Conservation (phyloP, 1,140 invertebrate species). For the Lanistes nyassanus region DNA sequence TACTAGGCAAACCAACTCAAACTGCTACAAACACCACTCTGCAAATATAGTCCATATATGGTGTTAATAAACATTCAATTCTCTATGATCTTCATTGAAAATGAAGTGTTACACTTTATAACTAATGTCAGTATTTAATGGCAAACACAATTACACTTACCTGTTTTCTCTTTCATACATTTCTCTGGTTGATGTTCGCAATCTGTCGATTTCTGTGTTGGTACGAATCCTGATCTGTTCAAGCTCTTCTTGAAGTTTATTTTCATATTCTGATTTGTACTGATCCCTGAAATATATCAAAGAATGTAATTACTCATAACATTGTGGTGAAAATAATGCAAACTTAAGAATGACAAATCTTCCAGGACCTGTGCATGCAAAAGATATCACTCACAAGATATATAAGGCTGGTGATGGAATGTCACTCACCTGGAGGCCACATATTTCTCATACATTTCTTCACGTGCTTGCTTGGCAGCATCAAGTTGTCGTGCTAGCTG, state of each 20-base stretch:
- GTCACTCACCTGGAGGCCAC: constrained; percentile 60
- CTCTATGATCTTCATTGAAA: too few species aligned
- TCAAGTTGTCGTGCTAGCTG: constrained; percentile 58
- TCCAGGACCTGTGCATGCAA: too few species aligned
- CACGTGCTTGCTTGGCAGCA: constrained; percentile 60
- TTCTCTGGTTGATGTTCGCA: constrained; percentile 62
- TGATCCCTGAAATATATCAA: constrained; percentile 56
- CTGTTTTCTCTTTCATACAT: constrained; percentile 67
- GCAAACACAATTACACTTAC: constrained; percentile 30
- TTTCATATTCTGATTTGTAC: constrained; percentile 67
- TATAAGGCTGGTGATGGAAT: too few species aligned
- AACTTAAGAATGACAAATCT: too few species aligned
- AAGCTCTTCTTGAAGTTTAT: constrained; percentile 64
- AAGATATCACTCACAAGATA: too few species aligned
- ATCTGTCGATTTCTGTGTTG: constrained; percentile 64
- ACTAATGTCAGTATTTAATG: not conserved
- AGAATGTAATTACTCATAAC: not conserved
- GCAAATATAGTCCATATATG: too few species aligned
- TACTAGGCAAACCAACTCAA: too few species aligned
- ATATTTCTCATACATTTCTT: constrained; percentile 69
- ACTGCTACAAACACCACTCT: too few species aligned
- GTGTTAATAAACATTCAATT: too few species aligned
- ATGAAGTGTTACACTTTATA: too few species aligned
- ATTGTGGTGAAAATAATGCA: not conserved
- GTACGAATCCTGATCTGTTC: constrained; percentile 61